Base-by-base conservation (phyloP, 2,888 invertebrate species). In the Helicoverpa assulta region DNA sequence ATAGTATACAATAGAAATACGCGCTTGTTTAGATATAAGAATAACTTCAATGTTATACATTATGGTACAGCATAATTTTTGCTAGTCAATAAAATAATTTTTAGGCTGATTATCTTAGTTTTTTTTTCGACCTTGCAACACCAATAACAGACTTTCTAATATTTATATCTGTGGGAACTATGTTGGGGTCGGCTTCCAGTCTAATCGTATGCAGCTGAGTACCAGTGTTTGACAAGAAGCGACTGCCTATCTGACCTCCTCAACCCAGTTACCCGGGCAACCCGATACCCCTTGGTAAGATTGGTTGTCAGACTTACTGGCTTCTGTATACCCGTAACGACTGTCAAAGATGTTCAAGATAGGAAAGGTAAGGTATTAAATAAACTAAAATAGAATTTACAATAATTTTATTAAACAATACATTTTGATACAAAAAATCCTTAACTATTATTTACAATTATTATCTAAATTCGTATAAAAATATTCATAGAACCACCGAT, bases 71-170 rank as follows among this genome's bases (percentile, higher is more conserved):
- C 94, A 94, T 95, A 93, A 94, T 94, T 93, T 94, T 93, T 94
- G 93, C 95, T 95, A 95, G 95, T 95, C 95, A 95, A 94, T 93
- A 93, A 92, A 93, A 88, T 93, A 92, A 91, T 91, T 92, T 92
- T 88, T 94, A 93, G 94, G 94, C 92, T 92, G 88, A 81, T 70
- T 43, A 67, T 18, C 33, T 63, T 72, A 71, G 76, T 83, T 86
- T 84, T 63, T 70, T 72, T 78, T 53, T 7, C 6, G 14, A 40
- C 5, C 16, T 43, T 4, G 14, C 40, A 40, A 40, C 14, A 40
- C 40, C 14, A 1, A 40, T 5, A 3, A 29, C 8, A 33, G 33
- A 33, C 33, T 33, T 33, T 33, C 1, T 33, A 0, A 33, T 33
- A 26, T 26, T 33, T 33, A 6, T 1, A 33, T 10, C 1, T 6